Conservation (phyloP, 1,140 invertebrate genomes). For the Drosophila suzukii region DNA sequence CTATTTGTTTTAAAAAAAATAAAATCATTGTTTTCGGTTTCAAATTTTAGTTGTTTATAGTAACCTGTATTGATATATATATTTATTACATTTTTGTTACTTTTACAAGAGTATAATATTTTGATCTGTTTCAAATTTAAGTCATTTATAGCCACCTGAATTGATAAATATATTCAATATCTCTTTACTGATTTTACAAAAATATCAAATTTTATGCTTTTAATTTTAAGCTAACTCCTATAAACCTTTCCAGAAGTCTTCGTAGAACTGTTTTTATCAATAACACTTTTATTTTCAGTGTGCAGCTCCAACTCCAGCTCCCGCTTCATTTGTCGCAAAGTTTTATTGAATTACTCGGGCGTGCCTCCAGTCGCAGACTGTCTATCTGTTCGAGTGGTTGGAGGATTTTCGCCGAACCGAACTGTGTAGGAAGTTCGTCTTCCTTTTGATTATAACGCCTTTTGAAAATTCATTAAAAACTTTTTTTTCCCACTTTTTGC, state of each 20-base stretch:
- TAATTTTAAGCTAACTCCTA: too few species aligned
- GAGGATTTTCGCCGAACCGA: conserved; percentile 1
- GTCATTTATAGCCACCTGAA: neutral
- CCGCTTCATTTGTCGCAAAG: conserved; percentile 80
- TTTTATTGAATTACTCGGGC: conserved; percentile 82
- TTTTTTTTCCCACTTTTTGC: conserved; percentile 58
- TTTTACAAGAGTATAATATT: too few species aligned
- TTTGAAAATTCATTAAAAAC: conserved; percentile 82
- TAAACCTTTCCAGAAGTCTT: too few species aligned
- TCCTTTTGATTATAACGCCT: conserved; percentile 76
- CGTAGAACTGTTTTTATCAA: neutral
- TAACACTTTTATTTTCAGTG: neutral
- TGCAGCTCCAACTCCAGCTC: conserved; percentile 34
- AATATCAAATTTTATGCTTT: too few species aligned
- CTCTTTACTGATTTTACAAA: too few species aligned
- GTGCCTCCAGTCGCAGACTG: conserved; percentile 69
- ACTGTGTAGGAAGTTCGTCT: conserved; percentile 29
- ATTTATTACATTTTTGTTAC: neutral
- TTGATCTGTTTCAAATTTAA: too few species aligned
- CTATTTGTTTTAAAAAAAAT: too few species aligned
- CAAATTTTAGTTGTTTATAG: too few species aligned
- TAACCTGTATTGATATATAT: too few species aligned
- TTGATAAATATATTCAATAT: neutral
- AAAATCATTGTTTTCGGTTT: too few species aligned
- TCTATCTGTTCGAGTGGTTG: conserved; percentile 41